These are phyloP conservation scores for Aspidoscelis tigris DNA, from an alignment of 2,113 vertebrate genomes.

Conservation along the genomic window DNA sequence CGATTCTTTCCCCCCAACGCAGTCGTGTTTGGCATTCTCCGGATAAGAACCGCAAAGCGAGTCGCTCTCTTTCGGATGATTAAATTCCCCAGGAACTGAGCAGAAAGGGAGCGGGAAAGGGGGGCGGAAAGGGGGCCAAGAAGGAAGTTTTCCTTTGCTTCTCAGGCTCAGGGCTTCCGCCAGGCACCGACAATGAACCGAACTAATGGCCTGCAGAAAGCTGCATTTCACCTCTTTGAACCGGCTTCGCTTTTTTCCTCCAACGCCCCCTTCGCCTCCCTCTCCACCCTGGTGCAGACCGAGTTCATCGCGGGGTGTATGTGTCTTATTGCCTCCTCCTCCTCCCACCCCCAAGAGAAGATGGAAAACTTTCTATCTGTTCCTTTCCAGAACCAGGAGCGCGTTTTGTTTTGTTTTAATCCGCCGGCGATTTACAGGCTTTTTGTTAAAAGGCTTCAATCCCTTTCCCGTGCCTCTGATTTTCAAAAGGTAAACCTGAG, in stretches of 20 bases:
- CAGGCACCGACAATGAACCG: background rate
- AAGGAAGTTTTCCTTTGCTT: conserved; percentile 32
- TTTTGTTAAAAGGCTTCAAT: background rate
- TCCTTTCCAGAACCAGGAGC: background rate
- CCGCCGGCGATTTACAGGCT: background rate
- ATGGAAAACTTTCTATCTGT: too few relatives aligned
- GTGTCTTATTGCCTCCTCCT: background rate
- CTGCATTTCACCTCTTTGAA: conserved; percentile 2
- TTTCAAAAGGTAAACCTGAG: background rate
- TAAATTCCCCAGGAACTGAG: background rate
- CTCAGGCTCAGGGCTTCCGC: conserved; percentile 54
- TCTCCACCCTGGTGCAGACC: conserved; percentile 41
- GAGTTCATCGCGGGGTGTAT: conserved; percentile 25
- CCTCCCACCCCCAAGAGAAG: background rate
- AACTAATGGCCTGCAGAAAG: conserved; percentile 34
- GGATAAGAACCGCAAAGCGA: background rate
- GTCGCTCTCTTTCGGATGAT: background rate
- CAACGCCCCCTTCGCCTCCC: background rate
- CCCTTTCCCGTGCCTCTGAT: background rate
- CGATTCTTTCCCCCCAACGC: too few relatives aligned
- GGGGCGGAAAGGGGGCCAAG: background rate
- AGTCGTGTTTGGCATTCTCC: background rate
- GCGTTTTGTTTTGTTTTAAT: background rate
- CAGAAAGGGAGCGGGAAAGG: background rate
- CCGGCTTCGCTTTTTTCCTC: background rate